Evolutionary conservation across 1,140 invertebrate genomes (phyloP), one percentile per base, ranked within the genome.

Genomic region (Lucilia sericata): DNA sequence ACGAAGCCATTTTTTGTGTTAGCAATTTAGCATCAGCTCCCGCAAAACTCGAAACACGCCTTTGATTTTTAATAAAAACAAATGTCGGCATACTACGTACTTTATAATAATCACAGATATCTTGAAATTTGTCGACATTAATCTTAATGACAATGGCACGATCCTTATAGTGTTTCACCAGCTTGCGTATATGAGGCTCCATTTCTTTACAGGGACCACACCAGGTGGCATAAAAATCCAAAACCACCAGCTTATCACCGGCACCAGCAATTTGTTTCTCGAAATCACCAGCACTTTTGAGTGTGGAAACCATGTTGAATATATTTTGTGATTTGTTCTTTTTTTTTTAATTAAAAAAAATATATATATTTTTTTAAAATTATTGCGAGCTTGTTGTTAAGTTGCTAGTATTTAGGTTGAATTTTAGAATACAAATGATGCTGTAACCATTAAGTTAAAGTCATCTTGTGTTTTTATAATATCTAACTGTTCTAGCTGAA

Each of bases 151-250:
- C 84, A 21, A 89, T 17, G n/a, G 88, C 55, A 88, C 91, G 82
- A 9, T 85, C 86, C 0, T 91, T 86, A 88, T 93, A 92, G 84
- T 93, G 92, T 0, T 85, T 86, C 14, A 94, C 92, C 25, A 95
- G 88, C 88, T 94, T 94, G 86, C 96, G 95, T 12, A 96, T 88
- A 86, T 94, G 95, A 0, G 98, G 98, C 1, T 94, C 94, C 90
- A 99, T 99, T 91, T 95, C 93, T 89, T 96, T 97, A 92, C 98
- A 99, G 0, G 98, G 98, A 0, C 97, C 97, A 92, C 96, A 97
- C 96, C 96, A 97, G 19, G 94, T 88, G 78, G 88, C 89, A 91
- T 93, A 95, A 90, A 97, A 97, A 89, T 98, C 97, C 74, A 99
- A 94, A 13, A 99, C 94, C 21, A 99, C 95, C 84, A 99, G 92